phyloP scores from a whole-genome alignment of 2,113 vertebrate species.

The Otus sunia region DNA sequence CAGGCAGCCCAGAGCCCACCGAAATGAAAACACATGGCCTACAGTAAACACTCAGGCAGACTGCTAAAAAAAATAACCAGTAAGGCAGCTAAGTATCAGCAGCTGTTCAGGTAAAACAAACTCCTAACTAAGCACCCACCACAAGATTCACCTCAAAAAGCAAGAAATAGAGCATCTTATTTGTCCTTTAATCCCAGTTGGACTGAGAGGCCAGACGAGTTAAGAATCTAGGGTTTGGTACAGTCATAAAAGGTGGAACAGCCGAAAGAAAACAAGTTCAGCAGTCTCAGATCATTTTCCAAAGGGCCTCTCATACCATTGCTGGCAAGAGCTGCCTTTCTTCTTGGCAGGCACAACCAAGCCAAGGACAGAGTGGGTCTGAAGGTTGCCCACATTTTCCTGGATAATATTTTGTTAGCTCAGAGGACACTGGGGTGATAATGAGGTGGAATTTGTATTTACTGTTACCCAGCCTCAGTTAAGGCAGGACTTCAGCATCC shows the following conservation, averaged over 20 bases:
- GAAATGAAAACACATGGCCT: not conserved
- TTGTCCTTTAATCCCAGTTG: not conserved
- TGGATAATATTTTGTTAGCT: not conserved
- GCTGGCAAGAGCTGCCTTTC: not conserved
- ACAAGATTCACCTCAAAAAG: conserved; percentile 6
- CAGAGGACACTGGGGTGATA: not conserved
- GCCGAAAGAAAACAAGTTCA: not conserved
- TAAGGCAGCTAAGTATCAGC: not conserved
- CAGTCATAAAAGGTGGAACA: not conserved
- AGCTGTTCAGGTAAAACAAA: conserved; percentile 21
- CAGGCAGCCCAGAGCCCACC: not conserved
- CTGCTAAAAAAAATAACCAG: not conserved
- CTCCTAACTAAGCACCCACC: not conserved
- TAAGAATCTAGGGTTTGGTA: not conserved
- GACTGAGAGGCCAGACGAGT: not conserved
- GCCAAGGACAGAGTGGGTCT: not conserved
- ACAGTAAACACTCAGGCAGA: not conserved
- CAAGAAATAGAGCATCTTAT: not conserved
- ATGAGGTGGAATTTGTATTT: not conserved
- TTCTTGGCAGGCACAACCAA: not conserved
- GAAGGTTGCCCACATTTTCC: conserved; percentile 18
- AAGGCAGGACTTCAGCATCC: not conserved
- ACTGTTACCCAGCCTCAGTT: not conserved
- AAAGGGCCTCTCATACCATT: not conserved
- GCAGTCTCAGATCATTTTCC: not conserved